Conservation (phyloP, 2,797 vertebrate genomes). For the Dendrocincla fuliginosa region DNA sequence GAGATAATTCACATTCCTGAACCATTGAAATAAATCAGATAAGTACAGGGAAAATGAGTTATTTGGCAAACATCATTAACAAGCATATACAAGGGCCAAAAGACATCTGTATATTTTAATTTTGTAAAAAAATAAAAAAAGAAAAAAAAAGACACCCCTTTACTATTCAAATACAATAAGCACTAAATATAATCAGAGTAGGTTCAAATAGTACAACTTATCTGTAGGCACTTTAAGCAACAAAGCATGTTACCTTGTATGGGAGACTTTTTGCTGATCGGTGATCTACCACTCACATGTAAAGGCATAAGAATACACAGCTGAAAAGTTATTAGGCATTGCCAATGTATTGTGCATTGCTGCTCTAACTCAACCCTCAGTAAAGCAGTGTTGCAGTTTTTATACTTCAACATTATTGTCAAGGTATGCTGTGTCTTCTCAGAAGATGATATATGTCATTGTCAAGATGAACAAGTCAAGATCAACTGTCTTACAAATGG, state of each 20-base stretch:
- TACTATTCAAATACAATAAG: background rate
- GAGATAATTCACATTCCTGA: background rate
- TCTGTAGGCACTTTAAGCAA: background rate
- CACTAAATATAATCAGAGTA: background rate
- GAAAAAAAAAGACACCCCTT: accelerated
- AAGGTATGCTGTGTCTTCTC: background rate
- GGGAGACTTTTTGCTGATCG: background rate
- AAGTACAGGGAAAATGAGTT: background rate
- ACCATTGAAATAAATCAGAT: background rate
- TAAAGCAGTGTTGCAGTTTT: background rate
- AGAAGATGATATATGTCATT: background rate
- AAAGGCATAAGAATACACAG: background rate
- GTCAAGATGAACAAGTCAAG: background rate
- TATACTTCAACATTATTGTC: background rate
- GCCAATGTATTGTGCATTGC: background rate
- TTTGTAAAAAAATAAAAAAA: too few species aligned
- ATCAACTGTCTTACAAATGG: background rate
- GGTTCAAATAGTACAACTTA: background rate
- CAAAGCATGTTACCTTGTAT: background rate
- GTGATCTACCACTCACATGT: background rate
- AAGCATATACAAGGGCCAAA: background rate
- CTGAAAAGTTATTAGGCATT: background rate
- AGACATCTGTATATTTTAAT: background rate
- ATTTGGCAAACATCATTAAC: background rate
- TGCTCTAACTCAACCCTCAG: background rate